Evolutionary conservation across 2,888 invertebrate genomes (phyloP), one percentile per base, ranked within the genome.

Genomic region (Lasioglossum vierecki): DNA sequence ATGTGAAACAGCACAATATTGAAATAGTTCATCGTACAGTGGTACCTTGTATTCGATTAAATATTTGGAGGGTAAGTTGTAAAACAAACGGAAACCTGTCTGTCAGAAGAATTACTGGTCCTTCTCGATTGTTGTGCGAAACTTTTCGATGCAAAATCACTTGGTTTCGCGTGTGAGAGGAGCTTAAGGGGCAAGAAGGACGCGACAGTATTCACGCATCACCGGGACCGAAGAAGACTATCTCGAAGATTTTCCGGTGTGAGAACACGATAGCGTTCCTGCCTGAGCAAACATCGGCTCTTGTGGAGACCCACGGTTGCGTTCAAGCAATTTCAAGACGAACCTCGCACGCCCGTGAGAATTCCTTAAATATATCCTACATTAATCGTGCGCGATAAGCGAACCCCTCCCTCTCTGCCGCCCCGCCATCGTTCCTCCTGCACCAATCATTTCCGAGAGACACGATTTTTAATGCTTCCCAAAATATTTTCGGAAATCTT

Each of bases 231-330:
- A 88, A 84, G 82, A 88, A 84, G 82, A 83, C 83, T 89, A 89
- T 89, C 89, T 89, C 44, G 83, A 81, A 86, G 86, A 89, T 89
- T 89, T 89, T 87, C 88, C 84, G 80, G 83, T 83, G 82, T 83
- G 86, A 84, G 89, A 86, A 88, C 68, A 89, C 84, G 89, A 89
- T 89, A 89, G 88, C 89, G 88, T 79, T 53, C 79, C 84, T 83
- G 81, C 76, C 83, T 88, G 81, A 82, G 79, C 89, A 89, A 89
- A 89, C 86, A 89, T 74, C 76, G 78, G 66, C 85, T 53, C 82
- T 82, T 85, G 79, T 82, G 84, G 70, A 75, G 81, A 76, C 83
- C 68, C 83, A 81, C 71, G 76, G 87, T 80, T 81, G 73, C 79
- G 75, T 80, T 74, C 57, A 63, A 80, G 68, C 75, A 79, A 88